Base-by-base conservation (phyloP, 2,888 invertebrate species). In the Phalera bucephala region DNA sequence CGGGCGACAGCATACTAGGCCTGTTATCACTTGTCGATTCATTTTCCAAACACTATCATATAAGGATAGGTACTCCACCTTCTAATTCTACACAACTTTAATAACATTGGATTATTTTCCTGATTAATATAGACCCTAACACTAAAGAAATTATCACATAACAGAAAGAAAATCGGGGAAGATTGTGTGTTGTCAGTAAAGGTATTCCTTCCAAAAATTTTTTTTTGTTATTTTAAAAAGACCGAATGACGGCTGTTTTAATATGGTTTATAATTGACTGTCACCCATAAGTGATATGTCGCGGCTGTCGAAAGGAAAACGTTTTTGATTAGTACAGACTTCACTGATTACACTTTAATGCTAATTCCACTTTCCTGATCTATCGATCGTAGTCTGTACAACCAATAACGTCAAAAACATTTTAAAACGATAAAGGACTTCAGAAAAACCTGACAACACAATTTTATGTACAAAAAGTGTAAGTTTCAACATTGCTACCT, bases 401-500 rank as follows among this genome's bases (percentile, higher is more conserved):
- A 29, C 27, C 11, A 31, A 36, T 23, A 36, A 46, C 28, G 30
- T 37, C 32, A 38, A 43, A 46, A 41, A 41, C 37, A 30, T 22
- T 22, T 41, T 35, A 45, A 32, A 38, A 38, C 26, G 25, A 42
- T 36, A 36, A 34, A 37, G 45, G 8, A 35, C 38, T 42, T 44
- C 42, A 45, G 30, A 45, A 33, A 58, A 49, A 49, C 54, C 81
- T 80, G 85, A 84, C 83, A 85, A 86, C 82, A 87, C 80, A 71
- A 50, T 48, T 61, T 53, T 72, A 72, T 69, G 52, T 71, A 77
- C 66, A 76, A 64, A 59, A 52, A 41, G 33, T 32, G 42, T 45
- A 52, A 75, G 85, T 87, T 88, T 86, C 68, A 86, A 88, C 89
- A 87, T 89, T 89, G 89, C 84, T 84, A 88, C 83, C 51, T 46